A percentile compares a stretch with the other conserved stretches of the same genome.
phyloP scores from a whole-genome alignment of 1,140 invertebrate species.

The Drosophila pectinifera region DNA sequence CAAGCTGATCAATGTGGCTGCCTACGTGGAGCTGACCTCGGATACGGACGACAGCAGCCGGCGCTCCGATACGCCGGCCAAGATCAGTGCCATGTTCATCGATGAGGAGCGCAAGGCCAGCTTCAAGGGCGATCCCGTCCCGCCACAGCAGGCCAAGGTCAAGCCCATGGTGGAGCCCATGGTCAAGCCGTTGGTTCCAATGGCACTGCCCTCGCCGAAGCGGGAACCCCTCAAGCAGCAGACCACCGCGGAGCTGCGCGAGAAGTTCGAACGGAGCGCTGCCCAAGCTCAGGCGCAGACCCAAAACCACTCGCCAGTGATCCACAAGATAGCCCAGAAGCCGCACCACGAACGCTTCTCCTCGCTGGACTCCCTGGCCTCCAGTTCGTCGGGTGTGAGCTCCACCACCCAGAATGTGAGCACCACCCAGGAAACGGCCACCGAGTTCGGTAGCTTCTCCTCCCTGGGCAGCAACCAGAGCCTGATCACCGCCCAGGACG shows the following conservation, averaged over 20 bases:
- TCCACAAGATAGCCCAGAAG: conserved; percentile 45
- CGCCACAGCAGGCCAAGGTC: conserved; percentile 46
- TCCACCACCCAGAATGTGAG: conserved; percentile 80
- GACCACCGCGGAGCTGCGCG: conserved; percentile 75
- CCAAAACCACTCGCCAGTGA: conserved; percentile 29
- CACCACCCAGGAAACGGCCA: conserved; percentile 80
- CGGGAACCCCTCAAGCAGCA: conserved; percentile 48
- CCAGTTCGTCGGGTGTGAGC: conserved; percentile 82
- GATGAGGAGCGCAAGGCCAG: conserved; percentile 84
- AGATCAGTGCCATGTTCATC: conserved; percentile 85
- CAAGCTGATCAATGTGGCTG: conserved; percentile 83
- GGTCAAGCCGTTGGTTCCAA: conserved; percentile 46
- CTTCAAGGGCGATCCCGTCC: conserved; percentile 76
- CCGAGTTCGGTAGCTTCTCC: conserved; percentile 83
- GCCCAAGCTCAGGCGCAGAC: conserved; percentile 37
- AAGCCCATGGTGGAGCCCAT: conserved; percentile 49
- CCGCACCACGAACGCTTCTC: conserved; percentile 83
- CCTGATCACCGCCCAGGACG: conserved; percentile 83
- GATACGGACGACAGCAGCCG: conserved; percentile 83
- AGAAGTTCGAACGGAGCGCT: conserved; percentile 78
- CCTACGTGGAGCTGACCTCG: conserved; percentile 84
- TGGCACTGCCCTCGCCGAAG: conserved; percentile 21
- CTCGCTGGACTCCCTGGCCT: conserved; percentile 81
- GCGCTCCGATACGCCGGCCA: conserved; percentile 78
- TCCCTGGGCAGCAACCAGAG: conserved; percentile 84